phyloP scores from a whole-genome alignment of 2,113 vertebrate genomes.

The Anolis carolinensis region DNA sequence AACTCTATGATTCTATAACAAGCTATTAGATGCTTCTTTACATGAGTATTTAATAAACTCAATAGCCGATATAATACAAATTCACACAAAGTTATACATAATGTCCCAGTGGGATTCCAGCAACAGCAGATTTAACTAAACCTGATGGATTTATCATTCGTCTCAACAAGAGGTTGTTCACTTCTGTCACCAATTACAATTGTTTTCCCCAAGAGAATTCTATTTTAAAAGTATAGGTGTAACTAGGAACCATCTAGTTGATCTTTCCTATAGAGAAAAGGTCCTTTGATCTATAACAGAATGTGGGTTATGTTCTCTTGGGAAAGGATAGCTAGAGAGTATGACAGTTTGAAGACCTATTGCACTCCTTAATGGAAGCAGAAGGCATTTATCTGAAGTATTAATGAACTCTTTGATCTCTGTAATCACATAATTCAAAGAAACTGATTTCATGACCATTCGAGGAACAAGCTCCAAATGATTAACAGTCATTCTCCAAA shows the following conservation, averaged over 20 bases:
- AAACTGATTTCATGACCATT: constrained; percentile 55
- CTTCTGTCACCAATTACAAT: background rate
- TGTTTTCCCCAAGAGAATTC: background rate
- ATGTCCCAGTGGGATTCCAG: too few relatives aligned
- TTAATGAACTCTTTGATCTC: constrained; percentile 52
- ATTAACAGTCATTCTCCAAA: constrained; percentile 35
- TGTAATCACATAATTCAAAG: constrained; percentile 64
- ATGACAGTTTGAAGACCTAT: constrained; percentile 9
- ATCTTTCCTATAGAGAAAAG: background rate
- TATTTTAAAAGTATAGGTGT: background rate
- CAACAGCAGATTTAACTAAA: background rate
- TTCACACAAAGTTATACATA: too few relatives aligned
- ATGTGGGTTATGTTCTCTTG: constrained; percentile 1
- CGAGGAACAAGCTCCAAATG: constrained; percentile 42
- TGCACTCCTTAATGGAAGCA: constrained; percentile 22
- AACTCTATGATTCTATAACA: too few relatives aligned
- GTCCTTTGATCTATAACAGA: background rate
- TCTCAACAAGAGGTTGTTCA: background rate
- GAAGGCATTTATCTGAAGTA: constrained; percentile 40
- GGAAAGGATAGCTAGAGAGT: background rate
- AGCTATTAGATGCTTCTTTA: too few relatives aligned
- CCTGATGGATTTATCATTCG: background rate
- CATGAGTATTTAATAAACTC: too few relatives aligned
- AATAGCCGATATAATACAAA: too few relatives aligned
- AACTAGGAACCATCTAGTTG: background rate